These are phyloP conservation scores for Indicator indicator DNA, from an alignment of 2,113 vertebrate genomes.

Conservation along the genomic window DNA sequence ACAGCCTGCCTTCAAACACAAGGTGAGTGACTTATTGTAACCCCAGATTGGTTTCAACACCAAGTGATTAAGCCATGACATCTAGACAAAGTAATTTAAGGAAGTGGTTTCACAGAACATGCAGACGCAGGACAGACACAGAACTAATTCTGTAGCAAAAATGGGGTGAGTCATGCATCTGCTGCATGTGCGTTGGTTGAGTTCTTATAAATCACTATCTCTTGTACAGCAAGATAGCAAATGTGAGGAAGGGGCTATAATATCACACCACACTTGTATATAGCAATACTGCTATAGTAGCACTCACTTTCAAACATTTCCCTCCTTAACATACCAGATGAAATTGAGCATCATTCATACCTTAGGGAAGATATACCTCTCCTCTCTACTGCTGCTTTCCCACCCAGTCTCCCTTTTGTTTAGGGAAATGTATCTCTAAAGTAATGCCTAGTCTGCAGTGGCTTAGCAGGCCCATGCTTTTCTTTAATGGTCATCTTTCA, in stretches of 20 bases:
- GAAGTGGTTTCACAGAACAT: slow-evolving; percentile 76
- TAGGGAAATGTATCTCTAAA: background rate
- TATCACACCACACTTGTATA: background rate
- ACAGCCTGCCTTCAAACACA: slow-evolving; percentile 23
- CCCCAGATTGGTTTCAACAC: slow-evolving; percentile 63
- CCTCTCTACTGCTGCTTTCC: background rate
- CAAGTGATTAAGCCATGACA: slow-evolving; percentile 39
- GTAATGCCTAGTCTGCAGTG: background rate
- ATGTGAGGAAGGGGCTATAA: background rate
- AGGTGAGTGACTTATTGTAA: slow-evolving; percentile 73
- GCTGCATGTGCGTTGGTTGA: slow-evolving; percentile 37
- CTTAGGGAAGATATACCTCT: background rate
- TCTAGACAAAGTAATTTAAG: slow-evolving; percentile 68
- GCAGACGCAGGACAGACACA: slow-evolving; percentile 60
- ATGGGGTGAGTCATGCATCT: slow-evolving; percentile 65
- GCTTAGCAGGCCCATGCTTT: background rate
- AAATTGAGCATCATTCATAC: background rate
- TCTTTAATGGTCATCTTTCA: background rate
- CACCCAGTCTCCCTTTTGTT: background rate
- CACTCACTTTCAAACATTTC: background rate
- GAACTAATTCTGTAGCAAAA: slow-evolving; percentile 58
- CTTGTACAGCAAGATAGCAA: background rate
- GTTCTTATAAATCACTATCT: background rate
- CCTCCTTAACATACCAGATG: background rate
- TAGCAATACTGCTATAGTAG: background rate